Percentiles rank a stretch among this genome's conserved stretches.
Evolutionary conservation across 2,113 vertebrate genomes (phyloP).

Genomic region (Microtus ochrogaster): DNA sequence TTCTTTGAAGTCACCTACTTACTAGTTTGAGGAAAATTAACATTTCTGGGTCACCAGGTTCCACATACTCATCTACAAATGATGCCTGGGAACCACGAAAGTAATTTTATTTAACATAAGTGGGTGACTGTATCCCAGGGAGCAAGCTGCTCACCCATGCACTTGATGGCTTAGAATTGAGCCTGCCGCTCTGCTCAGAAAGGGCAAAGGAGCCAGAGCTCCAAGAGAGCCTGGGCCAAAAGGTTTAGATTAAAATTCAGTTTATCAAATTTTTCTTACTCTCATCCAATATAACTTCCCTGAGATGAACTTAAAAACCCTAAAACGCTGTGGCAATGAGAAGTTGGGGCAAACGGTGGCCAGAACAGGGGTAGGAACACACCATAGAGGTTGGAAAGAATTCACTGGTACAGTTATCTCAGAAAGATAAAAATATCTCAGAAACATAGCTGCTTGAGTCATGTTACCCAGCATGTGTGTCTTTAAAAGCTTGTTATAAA

Average conservation of each 20-base stretch:
- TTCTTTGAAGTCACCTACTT: constrained; percentile 72
- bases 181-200: background rate
- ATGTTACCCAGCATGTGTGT: background rate
- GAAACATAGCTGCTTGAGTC: background rate
- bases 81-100: constrained; percentile 63
- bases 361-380: background rate
- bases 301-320: background rate
- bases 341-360: background rate
- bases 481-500: constrained; percentile 1
- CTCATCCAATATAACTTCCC: background rate
- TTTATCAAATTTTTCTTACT: background rate
- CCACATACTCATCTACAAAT: constrained; percentile 64
- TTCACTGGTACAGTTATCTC: background rate
- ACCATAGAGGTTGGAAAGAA: background rate
- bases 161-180: constrained; percentile 1
- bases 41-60: constrained; percentile 79
- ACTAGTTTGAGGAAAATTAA: constrained; percentile 73
- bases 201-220: background rate
- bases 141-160: constrained; percentile 23
- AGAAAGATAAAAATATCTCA: background rate
- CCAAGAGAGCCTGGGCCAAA: background rate
- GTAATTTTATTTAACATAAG: constrained; percentile 69
- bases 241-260: constrained; percentile 16
- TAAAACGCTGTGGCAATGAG: background rate
- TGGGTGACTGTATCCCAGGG: constrained; percentile 50